Evolutionary conservation across 2,797 vertebrate genomes (phyloP).

Genomic region (Otus scops): DNA sequence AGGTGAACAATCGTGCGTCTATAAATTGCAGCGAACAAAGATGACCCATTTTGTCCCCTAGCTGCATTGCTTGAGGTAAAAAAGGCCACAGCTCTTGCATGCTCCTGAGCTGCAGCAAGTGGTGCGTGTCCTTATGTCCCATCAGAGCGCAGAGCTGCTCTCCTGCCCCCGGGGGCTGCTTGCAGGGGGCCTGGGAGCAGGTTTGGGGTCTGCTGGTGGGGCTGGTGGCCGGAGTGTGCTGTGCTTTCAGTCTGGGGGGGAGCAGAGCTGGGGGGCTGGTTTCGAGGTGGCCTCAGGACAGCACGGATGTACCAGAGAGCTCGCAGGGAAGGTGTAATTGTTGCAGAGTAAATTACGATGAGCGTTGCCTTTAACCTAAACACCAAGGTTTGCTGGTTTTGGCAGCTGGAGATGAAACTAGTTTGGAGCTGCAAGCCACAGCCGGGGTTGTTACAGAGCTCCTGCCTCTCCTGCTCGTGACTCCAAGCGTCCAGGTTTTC

Average conservation of each 20-base stretch:
- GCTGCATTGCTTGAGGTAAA: neutral
- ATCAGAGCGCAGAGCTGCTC: neutral
- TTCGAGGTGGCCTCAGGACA: neutral
- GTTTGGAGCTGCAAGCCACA: neutral
- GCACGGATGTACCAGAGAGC: neutral
- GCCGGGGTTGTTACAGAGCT: neutral
- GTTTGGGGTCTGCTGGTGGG: neutral
- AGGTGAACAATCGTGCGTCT: neutral
- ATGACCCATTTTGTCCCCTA: neutral
- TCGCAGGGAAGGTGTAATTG: neutral
- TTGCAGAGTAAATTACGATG: neutral
- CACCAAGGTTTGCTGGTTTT: neutral
- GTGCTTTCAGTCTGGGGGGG: neutral
- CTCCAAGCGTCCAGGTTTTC: neutral
- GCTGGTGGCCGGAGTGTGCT: neutral
- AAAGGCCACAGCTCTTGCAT: neutral
- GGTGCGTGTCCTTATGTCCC: too few species aligned
- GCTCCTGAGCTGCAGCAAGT: neutral
- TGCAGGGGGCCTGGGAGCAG: rapidly evolving
- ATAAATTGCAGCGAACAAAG: neutral
- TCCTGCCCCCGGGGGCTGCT: neutral
- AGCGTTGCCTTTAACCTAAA: neutral
- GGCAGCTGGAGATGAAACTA: neutral
- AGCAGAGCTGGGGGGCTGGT: neutral
- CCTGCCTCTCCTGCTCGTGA: neutral